phyloP scores from a whole-genome alignment of 1,140 invertebrate genomes.

The Hyles euphorbiae region DNA sequence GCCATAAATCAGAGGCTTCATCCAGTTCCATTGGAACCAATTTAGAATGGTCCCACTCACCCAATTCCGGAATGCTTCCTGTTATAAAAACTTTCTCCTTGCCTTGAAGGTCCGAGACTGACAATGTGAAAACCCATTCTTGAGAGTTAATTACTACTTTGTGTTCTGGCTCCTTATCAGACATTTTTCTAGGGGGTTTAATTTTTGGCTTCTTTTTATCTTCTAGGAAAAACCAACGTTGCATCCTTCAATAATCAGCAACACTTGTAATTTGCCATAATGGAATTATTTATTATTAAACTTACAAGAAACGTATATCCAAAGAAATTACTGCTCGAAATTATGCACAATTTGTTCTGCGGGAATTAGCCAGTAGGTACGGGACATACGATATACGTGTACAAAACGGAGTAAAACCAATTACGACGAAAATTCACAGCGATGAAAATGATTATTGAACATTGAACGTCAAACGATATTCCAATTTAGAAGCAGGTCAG shows the following conservation, averaged over 20 bases:
- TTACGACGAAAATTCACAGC: too few species aligned
- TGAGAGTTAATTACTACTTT: constrained; percentile 39
- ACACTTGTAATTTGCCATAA: constrained; percentile 1
- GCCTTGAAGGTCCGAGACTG: constrained; percentile 41
- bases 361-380: too few species aligned
- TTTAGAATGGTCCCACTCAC: constrained; percentile 72
- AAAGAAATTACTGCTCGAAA: too few species aligned
- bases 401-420: too few species aligned
- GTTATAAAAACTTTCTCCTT: constrained; percentile 55
- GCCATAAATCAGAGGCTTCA: constrained; percentile 72
- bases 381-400: too few species aligned
- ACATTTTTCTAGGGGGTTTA: constrained; percentile 44
- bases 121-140: constrained; percentile 70
- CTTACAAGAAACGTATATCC: too few species aligned
- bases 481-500: too few species aligned
- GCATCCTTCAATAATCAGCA: constrained; percentile 50
- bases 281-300: neutral
- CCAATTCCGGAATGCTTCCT: constrained; percentile 50
- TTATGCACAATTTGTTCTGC: too few species aligned
- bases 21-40: constrained; percentile 63
- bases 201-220: constrained; percentile 55
- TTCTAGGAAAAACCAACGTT: constrained; percentile 76
- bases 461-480: too few species aligned
- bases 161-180: constrained; percentile 30
- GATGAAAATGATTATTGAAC: too few species aligned